Evolutionary conservation across 2,113 vertebrate genomes (phyloP).

Genomic region (Loxodonta africana): DNA sequence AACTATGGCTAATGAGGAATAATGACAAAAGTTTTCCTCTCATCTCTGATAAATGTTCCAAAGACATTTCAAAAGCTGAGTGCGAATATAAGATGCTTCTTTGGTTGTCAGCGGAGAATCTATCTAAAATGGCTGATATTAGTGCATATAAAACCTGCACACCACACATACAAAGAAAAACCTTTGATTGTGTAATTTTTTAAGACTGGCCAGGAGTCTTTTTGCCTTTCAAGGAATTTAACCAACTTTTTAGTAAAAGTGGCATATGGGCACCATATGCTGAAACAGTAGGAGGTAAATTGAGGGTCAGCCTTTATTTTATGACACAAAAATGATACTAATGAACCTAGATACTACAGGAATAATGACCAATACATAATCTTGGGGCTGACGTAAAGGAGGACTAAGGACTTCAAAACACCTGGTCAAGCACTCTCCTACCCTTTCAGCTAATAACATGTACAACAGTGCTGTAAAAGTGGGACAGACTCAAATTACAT

Average conservation of each 20-base stretch:
- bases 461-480: not conserved
- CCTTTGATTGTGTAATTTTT: not conserved
- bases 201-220: not conserved
- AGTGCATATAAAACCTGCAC: not conserved
- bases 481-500: not conserved
- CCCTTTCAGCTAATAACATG: not conserved
- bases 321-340: constrained; percentile 30
- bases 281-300: constrained; percentile 6
- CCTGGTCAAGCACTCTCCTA: not conserved
- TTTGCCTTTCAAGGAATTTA: constrained; percentile 69
- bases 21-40: constrained; percentile 21
- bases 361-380: constrained; percentile 15
- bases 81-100: not conserved
- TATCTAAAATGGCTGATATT: not conserved
- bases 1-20: constrained; percentile 25
- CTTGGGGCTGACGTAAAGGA: not conserved
- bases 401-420: not conserved
- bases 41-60: constrained; percentile 8
- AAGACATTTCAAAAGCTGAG: not conserved
- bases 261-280: not conserved
- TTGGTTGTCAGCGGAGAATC: constrained; percentile 2
- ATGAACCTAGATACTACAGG: not conserved
- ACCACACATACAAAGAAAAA: constrained; percentile 14
- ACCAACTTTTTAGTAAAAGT: constrained; percentile 36
- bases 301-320: constrained; percentile 22